phyloP scores from a whole-genome alignment of 1,140 invertebrate genomes.

The Carposina sasakii region DNA sequence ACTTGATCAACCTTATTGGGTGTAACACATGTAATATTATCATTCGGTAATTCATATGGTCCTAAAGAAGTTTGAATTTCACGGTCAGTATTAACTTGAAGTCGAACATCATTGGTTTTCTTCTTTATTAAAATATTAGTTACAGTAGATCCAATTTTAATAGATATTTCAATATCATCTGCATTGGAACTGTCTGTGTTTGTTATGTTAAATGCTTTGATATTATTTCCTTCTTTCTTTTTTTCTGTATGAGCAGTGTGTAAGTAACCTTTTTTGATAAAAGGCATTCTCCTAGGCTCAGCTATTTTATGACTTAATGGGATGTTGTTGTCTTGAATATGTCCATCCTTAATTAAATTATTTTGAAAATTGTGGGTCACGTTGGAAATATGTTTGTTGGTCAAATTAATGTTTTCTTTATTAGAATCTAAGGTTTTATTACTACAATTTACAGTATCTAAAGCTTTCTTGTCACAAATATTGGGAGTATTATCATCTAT shows the following conservation, averaged over 20 bases:
- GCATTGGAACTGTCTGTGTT: conserved; percentile 17
- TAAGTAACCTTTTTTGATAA: conserved; percentile 40
- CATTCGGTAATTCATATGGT: conserved; percentile 8
- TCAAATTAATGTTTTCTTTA: conserved; percentile 8
- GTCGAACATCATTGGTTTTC: conserved; percentile 44
- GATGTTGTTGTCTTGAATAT: not conserved
- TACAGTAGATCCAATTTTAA: conserved; percentile 52
- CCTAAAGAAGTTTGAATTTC: conserved; percentile 45
- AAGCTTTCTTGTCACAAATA: conserved; percentile 2
- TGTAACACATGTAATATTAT: not conserved
- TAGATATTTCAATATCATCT: conserved; percentile 56
- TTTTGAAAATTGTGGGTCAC: not conserved
- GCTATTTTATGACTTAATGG: not conserved
- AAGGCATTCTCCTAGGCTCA: conserved; percentile 25
- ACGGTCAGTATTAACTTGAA: conserved; percentile 45
- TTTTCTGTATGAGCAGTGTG: conserved; percentile 13
- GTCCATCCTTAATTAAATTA: not conserved
- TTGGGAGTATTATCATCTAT: conserved; percentile 33
- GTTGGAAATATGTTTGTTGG: not conserved
- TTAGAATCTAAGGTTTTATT: conserved; percentile 7
- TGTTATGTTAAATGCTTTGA: conserved; percentile 17
- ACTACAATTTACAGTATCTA: conserved; percentile 4
- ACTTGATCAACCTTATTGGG: conserved; percentile 3
- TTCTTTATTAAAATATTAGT: conserved; percentile 56
- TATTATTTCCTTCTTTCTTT: conserved; percentile 13